These are phyloP conservation scores for Lucinisca nassula DNA, from an alignment of 2,888 invertebrate genomes.

Conservation along the genomic window DNA sequence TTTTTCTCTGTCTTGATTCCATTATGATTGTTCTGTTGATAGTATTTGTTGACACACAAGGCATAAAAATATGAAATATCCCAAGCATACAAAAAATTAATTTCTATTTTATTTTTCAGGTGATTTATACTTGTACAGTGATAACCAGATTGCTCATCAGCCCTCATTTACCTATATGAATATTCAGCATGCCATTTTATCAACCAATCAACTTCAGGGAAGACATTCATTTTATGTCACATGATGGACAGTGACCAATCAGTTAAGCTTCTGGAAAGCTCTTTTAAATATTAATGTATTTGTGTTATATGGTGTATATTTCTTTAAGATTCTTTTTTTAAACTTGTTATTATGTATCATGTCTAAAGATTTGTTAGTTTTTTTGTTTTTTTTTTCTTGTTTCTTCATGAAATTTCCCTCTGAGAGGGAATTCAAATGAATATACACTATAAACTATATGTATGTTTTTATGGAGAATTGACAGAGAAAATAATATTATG, in stretches of 20 bases:
- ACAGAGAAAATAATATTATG: too few relatives aligned
- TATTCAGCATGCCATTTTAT: conserved; percentile 31
- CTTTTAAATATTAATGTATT: not conserved
- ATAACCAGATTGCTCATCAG: conserved; percentile 66
- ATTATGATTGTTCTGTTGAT: too few relatives aligned
- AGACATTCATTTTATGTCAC: conserved; percentile 70
- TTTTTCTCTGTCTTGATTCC: too few relatives aligned
- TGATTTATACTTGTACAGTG: not conserved
- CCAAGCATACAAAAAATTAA: too few relatives aligned
- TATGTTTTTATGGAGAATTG: too few relatives aligned
- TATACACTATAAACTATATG: too few relatives aligned
- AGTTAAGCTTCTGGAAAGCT: conserved; percentile 35
- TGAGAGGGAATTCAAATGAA: too few relatives aligned
- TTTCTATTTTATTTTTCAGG: not conserved
- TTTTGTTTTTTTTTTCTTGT: too few relatives aligned
- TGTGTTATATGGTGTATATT: not conserved
- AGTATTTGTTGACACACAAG: too few relatives aligned
- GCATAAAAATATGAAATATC: too few relatives aligned
- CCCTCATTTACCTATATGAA: conserved; percentile 51
- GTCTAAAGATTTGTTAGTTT: too few relatives aligned
- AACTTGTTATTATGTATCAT: not conserved
- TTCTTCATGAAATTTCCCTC: too few relatives aligned
- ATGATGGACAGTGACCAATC: conserved; percentile 71
- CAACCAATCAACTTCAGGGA: conserved; percentile 75
- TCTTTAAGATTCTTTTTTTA: not conserved